Percentiles rank a stretch among this genome's conserved stretches.
Conservation (phyloP, 2,113 vertebrate genomes). For the Otus sunia region DNA sequence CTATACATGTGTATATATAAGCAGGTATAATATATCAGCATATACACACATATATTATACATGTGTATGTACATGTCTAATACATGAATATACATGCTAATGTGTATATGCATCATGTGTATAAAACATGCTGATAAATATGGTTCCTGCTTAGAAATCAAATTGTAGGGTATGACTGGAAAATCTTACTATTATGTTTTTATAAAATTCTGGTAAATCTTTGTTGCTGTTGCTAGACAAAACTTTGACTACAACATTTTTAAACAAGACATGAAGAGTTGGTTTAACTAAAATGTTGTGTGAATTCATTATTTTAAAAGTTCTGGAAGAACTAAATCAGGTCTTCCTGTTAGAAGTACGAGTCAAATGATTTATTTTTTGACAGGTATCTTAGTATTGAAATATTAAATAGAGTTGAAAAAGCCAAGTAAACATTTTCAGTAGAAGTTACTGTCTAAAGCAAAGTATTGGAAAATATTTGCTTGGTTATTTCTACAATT, state of each 20-base stretch:
- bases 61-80: neutral
- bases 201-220: neutral
- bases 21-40: neutral
- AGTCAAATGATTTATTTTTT: neutral
- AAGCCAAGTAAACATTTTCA: neutral
- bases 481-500: neutral
- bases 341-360: neutral
- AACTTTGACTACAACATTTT: neutral
- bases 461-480: neutral
- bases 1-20: neutral
- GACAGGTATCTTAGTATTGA: neutral
- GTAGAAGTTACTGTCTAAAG: neutral
- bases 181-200: neutral
- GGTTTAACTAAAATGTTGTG: neutral
- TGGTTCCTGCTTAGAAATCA: neutral
- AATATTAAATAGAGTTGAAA: neutral
- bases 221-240: neutral
- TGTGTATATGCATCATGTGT: neutral
- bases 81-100: neutral
- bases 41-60: neutral
- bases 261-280: neutral
- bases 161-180: neutral
- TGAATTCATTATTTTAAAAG: neutral
- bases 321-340: neutral
- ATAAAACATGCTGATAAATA: neutral